Evolutionary conservation across 2,113 vertebrate genomes (phyloP).

Genomic region (Grantiella picta): DNA sequence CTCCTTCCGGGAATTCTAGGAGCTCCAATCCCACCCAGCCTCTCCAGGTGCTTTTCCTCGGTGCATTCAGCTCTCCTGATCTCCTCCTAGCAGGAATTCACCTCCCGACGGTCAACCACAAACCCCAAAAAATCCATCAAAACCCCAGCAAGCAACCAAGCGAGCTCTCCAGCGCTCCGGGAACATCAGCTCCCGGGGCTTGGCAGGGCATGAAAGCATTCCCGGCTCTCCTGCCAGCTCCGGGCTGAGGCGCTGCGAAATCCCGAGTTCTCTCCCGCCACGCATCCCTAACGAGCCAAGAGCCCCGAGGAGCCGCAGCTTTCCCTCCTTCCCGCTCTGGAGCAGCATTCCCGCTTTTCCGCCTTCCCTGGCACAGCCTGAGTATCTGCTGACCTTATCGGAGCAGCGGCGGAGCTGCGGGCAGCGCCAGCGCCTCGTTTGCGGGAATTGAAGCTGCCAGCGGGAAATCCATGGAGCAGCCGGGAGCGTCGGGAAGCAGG

Average conservation of each 20-base stretch:
- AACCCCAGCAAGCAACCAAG: background rate
- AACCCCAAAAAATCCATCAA: background rate
- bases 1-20: background rate
- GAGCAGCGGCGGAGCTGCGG: conserved; percentile 76
- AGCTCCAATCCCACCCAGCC: background rate
- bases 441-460: conserved; percentile 81
- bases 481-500: conserved; percentile 44
- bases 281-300: conserved; percentile 75
- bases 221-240: conserved; percentile 65
- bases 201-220: conserved; percentile 71
- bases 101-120: background rate
- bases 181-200: conserved; percentile 63
- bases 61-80: background rate
- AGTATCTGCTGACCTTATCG: conserved; percentile 88
- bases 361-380: conserved; percentile 77
- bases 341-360: conserved; percentile 56
- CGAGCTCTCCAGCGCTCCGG: background rate
- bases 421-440: conserved; percentile 77
- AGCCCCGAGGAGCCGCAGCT: conserved; percentile 48
- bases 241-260: conserved; percentile 72
- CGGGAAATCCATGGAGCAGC: conserved; percentile 77
- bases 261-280: conserved; percentile 71
- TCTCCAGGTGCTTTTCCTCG: background rate
- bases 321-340: conserved; percentile 38
- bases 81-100: background rate